Percentiles rank a stretch among this genome's conserved stretches.
Conservation (phyloP, 2,113 vertebrate species). For the Pristiophorus japonicus region DNA sequence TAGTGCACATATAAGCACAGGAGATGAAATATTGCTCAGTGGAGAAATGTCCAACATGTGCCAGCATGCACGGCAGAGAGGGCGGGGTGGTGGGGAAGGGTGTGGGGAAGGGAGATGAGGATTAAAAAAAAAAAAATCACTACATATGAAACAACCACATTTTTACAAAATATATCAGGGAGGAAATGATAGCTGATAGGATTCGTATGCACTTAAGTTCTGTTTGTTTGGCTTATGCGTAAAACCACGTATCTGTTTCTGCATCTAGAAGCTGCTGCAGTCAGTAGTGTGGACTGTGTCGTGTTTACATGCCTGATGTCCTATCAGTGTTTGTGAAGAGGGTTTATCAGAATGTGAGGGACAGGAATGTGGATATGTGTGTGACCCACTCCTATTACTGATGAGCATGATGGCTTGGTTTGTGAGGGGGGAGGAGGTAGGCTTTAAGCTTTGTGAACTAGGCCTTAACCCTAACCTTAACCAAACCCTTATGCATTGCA, state of each 20-base stretch:
- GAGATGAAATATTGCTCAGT: background rate
- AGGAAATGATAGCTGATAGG: background rate
- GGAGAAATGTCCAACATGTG: background rate
- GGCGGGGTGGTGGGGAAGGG: no score
- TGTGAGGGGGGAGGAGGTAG: background rate
- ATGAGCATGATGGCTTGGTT: background rate
- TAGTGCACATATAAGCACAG: background rate
- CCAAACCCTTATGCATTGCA: background rate
- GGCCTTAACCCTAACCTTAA: background rate
- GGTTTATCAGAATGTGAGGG: background rate
- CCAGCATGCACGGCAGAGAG: background rate
- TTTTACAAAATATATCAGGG: background rate
- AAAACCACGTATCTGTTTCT: background rate
- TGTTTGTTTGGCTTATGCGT: background rate
- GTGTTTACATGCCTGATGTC: background rate
- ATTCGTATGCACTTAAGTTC: background rate
- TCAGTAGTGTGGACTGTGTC: conserved; percentile 1
- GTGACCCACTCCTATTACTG: background rate
- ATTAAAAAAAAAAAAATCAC: background rate
- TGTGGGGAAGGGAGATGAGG: background rate
- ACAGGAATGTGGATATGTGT: background rate
- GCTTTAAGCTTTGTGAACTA: background rate
- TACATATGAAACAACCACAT: background rate
- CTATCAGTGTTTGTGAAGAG: background rate
- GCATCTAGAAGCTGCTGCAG: background rate